These are phyloP conservation scores for Poeciliopsis gracilis DNA, from an alignment of 2,797 vertebrate genomes.

Conservation along the genomic window DNA sequence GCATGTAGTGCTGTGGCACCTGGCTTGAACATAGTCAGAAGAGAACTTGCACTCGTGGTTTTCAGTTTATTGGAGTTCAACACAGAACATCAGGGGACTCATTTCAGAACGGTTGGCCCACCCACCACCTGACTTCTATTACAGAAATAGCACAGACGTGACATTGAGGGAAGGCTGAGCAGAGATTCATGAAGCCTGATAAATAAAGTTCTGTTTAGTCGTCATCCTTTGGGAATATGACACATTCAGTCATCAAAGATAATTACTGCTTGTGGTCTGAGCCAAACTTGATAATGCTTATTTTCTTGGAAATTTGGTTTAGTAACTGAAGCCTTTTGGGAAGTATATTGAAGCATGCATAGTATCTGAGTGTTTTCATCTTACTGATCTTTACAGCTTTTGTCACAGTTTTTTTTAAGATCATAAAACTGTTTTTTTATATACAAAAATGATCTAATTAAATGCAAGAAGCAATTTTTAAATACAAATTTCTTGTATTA, in stretches of 20 bases:
- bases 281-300: background rate
- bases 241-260: slow-evolving; percentile 5
- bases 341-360: background rate
- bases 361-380: background rate
- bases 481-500: background rate
- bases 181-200: slow-evolving; percentile 6
- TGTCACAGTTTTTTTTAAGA: background rate
- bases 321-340: background rate
- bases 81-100: slow-evolving; percentile 29
- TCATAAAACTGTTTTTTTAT: background rate
- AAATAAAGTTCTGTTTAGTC: background rate
- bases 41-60: slow-evolving; percentile 34
- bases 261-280: slow-evolving; percentile 20
- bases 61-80: slow-evolving; percentile 36
- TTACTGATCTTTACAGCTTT: background rate
- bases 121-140: slow-evolving; percentile 61
- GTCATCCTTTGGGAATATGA: background rate
- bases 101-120: slow-evolving; percentile 22
- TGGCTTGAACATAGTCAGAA: background rate
- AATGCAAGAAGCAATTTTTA: background rate
- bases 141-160: slow-evolving; percentile 20
- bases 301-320: background rate
- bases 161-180: background rate
- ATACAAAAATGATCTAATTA: background rate
- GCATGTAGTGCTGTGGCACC: background rate